Base-by-base conservation (phyloP, 2,113 vertebrate genomes). In the Hydropotes inermis region DNA sequence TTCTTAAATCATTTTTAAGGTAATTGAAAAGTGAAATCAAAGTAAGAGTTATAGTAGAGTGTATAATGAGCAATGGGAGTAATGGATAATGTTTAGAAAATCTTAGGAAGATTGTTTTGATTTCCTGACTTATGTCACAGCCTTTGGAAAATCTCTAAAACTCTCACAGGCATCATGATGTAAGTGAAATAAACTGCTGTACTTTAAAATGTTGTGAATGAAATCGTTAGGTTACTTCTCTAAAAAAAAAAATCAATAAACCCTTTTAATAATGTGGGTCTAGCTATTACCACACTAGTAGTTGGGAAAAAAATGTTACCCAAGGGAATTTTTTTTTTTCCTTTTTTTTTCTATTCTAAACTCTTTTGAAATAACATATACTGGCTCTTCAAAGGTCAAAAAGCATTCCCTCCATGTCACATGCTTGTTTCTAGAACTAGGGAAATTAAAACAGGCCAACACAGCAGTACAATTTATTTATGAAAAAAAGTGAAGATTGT, bases 211-310 rank as follows among this genome's bases (percentile, higher is more conserved):
- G 33, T 60, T 78, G 50, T 70, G 30, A 95, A 36, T 7, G 23
- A 60, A 74, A 43, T 4, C 30, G 82, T 55, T 47, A 79, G 57
- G 83, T 54, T 93, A 23, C 76, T 95, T 95, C 76, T 89, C 89
- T 89, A 36, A 55, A 13, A 94, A 57, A 97, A 97, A 57, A 97
- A 97, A 96, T 76, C 33, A 67, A 87, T 92, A 14, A 47, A 7
- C 25, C 27, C 19, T 96, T 87, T 94, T 95, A 92, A 83, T 30
- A 91, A 36, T 54, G 25, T 55, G 7, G 10, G 4, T 93, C 28
- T 94, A 79, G 17, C 45, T 97, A 89, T 96, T 93, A 83, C 19
- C 16, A 93, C 76, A 39, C 6, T 82, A 81, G 27, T 4, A 1
- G 89, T 86, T 85, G 58, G 89, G 91, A 96, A 96, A 64, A 83